Conservation (phyloP, 2,113 vertebrate genomes). For the Leptodactylus fuscus region DNA sequence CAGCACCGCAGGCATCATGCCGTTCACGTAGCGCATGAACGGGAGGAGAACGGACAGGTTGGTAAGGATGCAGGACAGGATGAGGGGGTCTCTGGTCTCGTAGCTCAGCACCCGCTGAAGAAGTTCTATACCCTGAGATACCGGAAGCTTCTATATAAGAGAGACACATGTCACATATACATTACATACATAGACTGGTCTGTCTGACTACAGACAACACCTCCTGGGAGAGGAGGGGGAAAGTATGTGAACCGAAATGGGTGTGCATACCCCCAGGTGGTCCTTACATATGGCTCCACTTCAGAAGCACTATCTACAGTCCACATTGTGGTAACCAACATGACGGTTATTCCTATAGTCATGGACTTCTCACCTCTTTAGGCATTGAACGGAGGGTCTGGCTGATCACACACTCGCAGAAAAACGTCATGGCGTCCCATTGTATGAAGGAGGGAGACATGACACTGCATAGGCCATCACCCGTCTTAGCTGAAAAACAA, state of each 20-base stretch:
- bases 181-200: too few relatives aligned
- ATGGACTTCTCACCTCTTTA: constrained; percentile 90
- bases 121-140: constrained; percentile 87
- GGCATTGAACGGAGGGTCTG: constrained; percentile 86
- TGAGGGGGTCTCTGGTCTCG: constrained; percentile 90
- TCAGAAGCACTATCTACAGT: too few relatives aligned
- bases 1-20: constrained; percentile 86
- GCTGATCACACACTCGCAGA: constrained; percentile 86
- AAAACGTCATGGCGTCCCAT: constrained; percentile 97
- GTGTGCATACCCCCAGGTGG: too few relatives aligned
- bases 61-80: constrained; percentile 92
- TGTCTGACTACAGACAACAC: too few relatives aligned
- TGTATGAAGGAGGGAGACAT: constrained; percentile 89
- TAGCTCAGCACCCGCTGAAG: constrained; percentile 88
- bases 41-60: constrained; percentile 92
- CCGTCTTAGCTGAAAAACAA: constrained; percentile 74
- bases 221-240: too few relatives aligned
- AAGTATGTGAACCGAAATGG: too few relatives aligned
- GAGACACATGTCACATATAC: not conserved
- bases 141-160: constrained; percentile 79
- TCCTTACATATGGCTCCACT: too few relatives aligned
- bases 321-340: too few relatives aligned
- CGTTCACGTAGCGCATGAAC: constrained; percentile 82
- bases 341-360: too few relatives aligned
- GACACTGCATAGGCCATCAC: constrained; percentile 82